Evolutionary conservation across 2,888 invertebrate species (phyloP).

Genomic region (Leptinotarsa rubiginosa): DNA sequence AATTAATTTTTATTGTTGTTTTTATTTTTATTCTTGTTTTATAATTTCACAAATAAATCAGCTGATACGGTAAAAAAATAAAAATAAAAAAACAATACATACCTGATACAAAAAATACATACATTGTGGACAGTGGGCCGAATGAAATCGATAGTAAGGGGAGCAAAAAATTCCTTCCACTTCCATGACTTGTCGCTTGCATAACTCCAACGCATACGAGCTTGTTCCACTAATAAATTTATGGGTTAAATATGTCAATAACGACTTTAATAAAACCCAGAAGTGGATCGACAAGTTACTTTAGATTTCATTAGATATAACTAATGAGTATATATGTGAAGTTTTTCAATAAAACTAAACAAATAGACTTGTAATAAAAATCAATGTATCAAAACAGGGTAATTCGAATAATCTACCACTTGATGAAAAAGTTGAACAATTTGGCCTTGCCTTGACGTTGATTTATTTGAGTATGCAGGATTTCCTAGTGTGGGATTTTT

Average conservation of each 20-base stretch:
- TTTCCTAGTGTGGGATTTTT: conserved; percentile 8
- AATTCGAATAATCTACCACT: not conserved
- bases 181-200: not conserved
- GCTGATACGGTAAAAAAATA: too few species aligned
- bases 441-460: conserved; percentile 9
- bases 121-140: not conserved
- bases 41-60: too few species aligned
- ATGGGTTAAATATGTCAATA: conserved; percentile 7
- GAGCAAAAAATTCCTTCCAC: not conserved
- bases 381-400: not conserved
- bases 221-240: conserved; percentile 11
- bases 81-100: too few species aligned
- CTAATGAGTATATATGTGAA: conserved; percentile 7
- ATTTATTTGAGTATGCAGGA: conserved; percentile 1
- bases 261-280: conserved; percentile 5
- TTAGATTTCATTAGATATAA: conserved; percentile 16
- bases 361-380: conserved; percentile 8
- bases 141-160: not conserved
- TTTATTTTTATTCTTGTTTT: too few species aligned
- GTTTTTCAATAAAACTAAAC: conserved; percentile 1
- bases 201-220: conserved; percentile 1
- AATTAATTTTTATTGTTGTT: too few species aligned
- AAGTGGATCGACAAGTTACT: not conserved
- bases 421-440: conserved; percentile 4
- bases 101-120: not conserved